Evolutionary conservation across 1,140 invertebrate species (phyloP), one percentile per base, ranked within the genome.

Genomic region (Drosophila arizonae): DNA sequence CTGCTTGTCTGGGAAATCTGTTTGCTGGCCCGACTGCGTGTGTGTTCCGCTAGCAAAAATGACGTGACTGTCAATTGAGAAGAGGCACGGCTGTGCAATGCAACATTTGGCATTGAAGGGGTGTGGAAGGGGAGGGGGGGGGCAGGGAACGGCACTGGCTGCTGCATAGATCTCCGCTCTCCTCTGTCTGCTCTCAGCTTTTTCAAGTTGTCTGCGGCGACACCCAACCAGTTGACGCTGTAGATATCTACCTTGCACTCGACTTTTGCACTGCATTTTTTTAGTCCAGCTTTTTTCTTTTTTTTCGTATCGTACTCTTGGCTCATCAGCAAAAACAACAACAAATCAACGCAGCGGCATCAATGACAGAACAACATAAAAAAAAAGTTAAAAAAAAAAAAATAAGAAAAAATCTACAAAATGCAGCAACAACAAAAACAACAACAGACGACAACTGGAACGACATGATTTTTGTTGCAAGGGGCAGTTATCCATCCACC

Each of bases 11-110:
- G 81, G 81, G 68, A 81, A 78, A 81, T 80, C 81, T 80, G 73
- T 72, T 45, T 50, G 63, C 30, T 45, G 63, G 50, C 52, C 13
- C 11, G 26, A 39, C 82, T 82, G 82, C 84, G 84, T 86, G 82
- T 86, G 82, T 86, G 82, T 86, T 86, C 81, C 82, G 82, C 78
- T 70, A 64, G 76, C 79, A 81, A 76, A 86, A 86, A 85, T 85
- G 81, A 84, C 77, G 80, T 84, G 81, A 84, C 81, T 86, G 81
- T 86, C 81, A 85, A 72, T 77, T 71, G 76, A 61, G 51, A 62
- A 67, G 61, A n/a, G 54, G 61, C 24, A 48, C 45, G 28, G 43
- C 54, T 41, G 39, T 24, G 61, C 45, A 30, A 3, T 3, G 67
- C 24, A 21, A 24, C 55, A 26, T 57, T 57, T 36, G 51, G 28